phyloP scores from a whole-genome alignment of 2,888 invertebrate genomes.

The Agrypnus murinus region DNA sequence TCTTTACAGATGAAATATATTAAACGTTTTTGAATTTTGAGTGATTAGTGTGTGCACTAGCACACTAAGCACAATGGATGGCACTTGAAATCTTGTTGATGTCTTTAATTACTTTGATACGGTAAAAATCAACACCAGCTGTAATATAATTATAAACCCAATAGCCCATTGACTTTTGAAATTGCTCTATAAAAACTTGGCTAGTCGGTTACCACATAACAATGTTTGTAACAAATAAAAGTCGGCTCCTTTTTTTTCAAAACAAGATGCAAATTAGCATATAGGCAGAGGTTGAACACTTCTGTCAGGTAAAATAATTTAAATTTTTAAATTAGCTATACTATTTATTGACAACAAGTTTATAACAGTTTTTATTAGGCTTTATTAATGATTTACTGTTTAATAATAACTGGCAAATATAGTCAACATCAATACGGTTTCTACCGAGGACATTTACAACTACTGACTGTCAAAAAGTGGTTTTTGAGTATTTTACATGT shows the following conservation, averaged over 20 bases:
- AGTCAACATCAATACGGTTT: slow-evolving; percentile 2
- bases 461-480: not conserved
- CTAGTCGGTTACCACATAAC: not conserved
- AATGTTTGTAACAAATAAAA: not conserved
- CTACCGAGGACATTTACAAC: not conserved
- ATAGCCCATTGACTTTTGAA: not conserved
- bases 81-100: no score
- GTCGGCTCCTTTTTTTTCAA: not conserved
- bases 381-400: slow-evolving; percentile 1
- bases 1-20: no score
- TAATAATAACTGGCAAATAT: slow-evolving; percentile 16
- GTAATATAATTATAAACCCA: not conserved
- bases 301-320: slow-evolving; percentile 12
- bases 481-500: not conserved
- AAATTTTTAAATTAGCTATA: slow-evolving; percentile 14
- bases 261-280: not conserved
- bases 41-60: no score
- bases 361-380: not conserved
- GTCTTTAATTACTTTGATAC: no score
- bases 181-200: not conserved
- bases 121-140: not conserved
- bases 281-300: slow-evolving; percentile 6
- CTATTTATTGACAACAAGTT: not conserved
- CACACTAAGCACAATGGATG: no score
- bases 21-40: no score